Conservation (phyloP, 2,113 vertebrate genomes). For the Oreotrochilus melanogaster region DNA sequence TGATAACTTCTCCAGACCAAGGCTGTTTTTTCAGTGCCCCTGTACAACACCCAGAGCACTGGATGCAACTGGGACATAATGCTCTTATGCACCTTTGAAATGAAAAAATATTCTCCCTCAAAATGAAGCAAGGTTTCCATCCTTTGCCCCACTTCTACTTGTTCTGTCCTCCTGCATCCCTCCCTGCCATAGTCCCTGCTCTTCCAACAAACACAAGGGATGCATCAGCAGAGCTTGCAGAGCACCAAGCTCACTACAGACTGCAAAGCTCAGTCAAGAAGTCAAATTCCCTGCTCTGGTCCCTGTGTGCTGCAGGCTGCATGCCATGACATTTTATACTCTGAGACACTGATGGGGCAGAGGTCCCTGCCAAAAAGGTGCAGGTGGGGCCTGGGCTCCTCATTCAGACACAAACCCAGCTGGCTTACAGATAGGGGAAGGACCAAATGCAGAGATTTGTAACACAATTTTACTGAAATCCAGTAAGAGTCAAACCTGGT, state of each 20-base stretch:
- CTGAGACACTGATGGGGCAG: background rate
- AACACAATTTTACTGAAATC: background rate
- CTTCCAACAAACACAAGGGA: accelerated
- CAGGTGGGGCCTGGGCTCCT: background rate
- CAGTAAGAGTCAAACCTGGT: background rate
- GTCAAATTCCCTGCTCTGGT: background rate
- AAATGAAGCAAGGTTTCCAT: background rate
- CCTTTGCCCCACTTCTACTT: accelerated
- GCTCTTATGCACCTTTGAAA: background rate
- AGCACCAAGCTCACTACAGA: accelerated
- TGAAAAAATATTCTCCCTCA: too few species aligned
- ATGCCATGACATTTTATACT: background rate
- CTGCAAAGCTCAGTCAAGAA: background rate
- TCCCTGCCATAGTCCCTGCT: accelerated
- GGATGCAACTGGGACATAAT: background rate
- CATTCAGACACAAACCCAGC: background rate
- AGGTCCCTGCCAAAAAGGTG: background rate
- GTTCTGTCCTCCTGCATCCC: background rate
- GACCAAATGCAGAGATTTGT: accelerated
- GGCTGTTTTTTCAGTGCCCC: background rate
- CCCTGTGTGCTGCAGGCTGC: background rate
- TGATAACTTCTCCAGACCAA: background rate
- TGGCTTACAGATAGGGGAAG: background rate
- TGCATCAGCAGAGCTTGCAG: background rate
- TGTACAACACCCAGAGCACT: background rate